Evolutionary conservation across 1,140 invertebrate genomes (phyloP).

Genomic region (Drosophila aff.): DNA sequence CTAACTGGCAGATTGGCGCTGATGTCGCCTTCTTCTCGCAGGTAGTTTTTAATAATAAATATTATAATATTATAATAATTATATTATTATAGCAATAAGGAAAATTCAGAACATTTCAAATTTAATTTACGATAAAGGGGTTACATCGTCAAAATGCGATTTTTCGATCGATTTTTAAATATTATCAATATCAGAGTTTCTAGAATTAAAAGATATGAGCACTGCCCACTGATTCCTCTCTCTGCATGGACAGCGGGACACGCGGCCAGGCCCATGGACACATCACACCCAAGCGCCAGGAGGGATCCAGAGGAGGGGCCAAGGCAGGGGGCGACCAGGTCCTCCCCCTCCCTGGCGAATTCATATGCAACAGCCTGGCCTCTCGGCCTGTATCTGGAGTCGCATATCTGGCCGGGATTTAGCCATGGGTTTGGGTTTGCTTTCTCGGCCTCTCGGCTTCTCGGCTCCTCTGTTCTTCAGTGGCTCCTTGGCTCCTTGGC

Average conservation of each 20-base stretch:
- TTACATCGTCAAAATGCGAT: no score
- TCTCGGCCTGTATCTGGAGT: slow-evolving; percentile 30
- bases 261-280: slow-evolving; percentile 21
- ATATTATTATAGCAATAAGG: no score
- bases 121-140: no score
- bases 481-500: background rate
- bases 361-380: slow-evolving; percentile 56
- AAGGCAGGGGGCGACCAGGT: slow-evolving; percentile 6
- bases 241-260: slow-evolving; percentile 14
- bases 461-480: background rate
- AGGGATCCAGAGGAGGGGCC: slow-evolving; percentile 33
- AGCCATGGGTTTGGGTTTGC: background rate
- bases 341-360: slow-evolving; percentile 45
- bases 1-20: no score
- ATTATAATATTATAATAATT: no score
- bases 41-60: no score
- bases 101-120: no score
- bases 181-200: no score
- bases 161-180: no score
- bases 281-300: slow-evolving; percentile 78
- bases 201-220: no score
- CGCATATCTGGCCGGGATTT: slow-evolving; percentile 29
- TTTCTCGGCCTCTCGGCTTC: background rate
- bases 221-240: background rate
- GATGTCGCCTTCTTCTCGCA: no score